A percentile compares a stretch with the other conserved stretches of the same genome.
phyloP scores from a whole-genome alignment of 2,797 vertebrate species.

The Sebastolobus alascanus region DNA sequence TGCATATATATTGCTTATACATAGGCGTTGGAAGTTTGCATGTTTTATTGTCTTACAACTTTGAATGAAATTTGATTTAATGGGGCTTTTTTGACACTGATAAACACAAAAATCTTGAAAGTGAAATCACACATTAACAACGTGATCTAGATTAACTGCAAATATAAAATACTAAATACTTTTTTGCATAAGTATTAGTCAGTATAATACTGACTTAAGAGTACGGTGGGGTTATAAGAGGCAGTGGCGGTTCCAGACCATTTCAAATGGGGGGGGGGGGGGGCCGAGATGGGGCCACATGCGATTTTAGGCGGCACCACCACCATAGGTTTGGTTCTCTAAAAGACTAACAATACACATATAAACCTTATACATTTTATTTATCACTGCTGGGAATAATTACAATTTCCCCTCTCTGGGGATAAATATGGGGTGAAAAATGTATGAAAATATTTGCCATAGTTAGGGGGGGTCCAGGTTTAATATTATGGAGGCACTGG shows the following conservation, averaged over 20 bases:
- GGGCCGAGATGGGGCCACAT: accelerated
- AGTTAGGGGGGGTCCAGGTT: not conserved
- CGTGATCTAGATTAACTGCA: not conserved
- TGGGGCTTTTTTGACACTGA: not conserved
- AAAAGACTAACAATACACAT: too few species aligned
- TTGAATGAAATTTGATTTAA: not conserved
- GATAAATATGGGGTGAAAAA: not conserved
- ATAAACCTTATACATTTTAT: too few species aligned
- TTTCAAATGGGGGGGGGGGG: too few species aligned
- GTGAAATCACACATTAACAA: not conserved
- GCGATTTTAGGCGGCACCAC: too few species aligned
- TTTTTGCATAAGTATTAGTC: not conserved
- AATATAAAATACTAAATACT: not conserved
- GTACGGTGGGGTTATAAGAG: not conserved
- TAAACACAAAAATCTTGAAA: not conserved
- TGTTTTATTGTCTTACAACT: not conserved
- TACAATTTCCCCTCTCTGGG: not conserved
- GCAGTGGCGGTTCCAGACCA: accelerated
- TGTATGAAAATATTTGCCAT: not conserved
- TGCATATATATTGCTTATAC: not conserved
- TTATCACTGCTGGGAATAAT: not conserved
- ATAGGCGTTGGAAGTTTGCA: not conserved
- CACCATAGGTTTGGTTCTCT: too few species aligned
- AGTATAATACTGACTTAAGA: not conserved
- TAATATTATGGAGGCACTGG: not conserved